Evolutionary conservation across 2,888 invertebrate species (phyloP), one percentile per base, ranked within the genome.

Genomic region (Trissolcus japonicus): DNA sequence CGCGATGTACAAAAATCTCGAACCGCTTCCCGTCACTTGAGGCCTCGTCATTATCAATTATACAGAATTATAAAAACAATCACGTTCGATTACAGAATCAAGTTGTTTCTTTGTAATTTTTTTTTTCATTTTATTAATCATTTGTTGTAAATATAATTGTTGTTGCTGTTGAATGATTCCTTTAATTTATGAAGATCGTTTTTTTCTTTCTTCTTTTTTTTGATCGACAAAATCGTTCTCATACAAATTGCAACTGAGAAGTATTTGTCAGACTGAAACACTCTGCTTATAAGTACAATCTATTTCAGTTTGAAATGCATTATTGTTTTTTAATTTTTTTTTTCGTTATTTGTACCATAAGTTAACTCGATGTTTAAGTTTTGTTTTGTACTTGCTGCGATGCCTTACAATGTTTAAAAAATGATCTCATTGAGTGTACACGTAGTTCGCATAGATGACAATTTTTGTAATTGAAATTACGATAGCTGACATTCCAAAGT

Each of bases 221-320:
- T 57, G 6, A 19, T 51, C 41, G 41, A 40, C 60, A 48, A 54
- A 53, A 46, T 41, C 51, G 40, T 59, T 66, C 21, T 66, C 61
- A 61, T 56, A 67, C 67, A 67, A 67, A 74, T 62, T 16, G 53
- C 48, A 66, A 60, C 50, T 67, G 55, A 66, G 21, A 61, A 73
- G 66, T 61, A 67, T 74, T 66, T 29, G 25, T 67, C 60, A 73
- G 66, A 74, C 67, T 74, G 66, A 74, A 25, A 25, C 25, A 25
- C 4, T 3, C 25, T 0, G 25, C 25, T 25, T 35, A n/a, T 35
- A 35, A 35, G 35, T 35, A 35, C 35, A 35, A 35, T 9, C 1
- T 35, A 11, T 35, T 61, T 56, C 29, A 67, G 54, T 61, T 67
- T 54, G 56, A 25, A 25, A 25, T 25, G 25, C 25, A 25, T 55